Base-by-base conservation (phyloP, 2,797 vertebrate genomes). In the Taeniopygia guttata region DNA sequence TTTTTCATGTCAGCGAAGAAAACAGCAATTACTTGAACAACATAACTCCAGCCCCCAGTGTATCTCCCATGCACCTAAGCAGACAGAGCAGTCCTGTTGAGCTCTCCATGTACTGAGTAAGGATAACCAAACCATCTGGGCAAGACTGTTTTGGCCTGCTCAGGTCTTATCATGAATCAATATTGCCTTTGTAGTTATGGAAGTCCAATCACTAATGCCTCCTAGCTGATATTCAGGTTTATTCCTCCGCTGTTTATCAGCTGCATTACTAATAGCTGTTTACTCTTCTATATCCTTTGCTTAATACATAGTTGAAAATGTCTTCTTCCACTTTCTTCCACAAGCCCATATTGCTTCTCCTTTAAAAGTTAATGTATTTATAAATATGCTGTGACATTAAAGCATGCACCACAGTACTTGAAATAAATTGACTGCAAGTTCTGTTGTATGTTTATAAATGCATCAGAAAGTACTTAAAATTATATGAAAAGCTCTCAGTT, bases 401-500 rank as follows among this genome's bases (percentile, higher is more conserved):
- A 89, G 16, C 80, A 40, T 34, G 46, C 32, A 74, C 36, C 42
- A 49, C 14, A 29, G 45, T 70, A n/a, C 67, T 87, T 87, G 75
- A 90, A 89, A 60, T 64, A 51, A 94, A 87, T 82, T 86, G 87
- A 80, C 93, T 89, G 73, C 45, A 79, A 87, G 55, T 34, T 92
- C 72, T 78, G 62, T 79, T 91, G 18, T 52, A 32, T 83, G 75
- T 70, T 89, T 91, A 77, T 77, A 96, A 96, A 93, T 90, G 70
- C 56, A 91, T 67, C n/a, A 92, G 40, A 84, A 93, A 96, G 79
- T 84, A 91, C 45, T 94, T 92, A 96, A 93, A 96, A 94, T 94
- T 76, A 79, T 51, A 90, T 89, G 63, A 94, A 89, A 93, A 87
- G 43, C 81, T 76, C 75, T 94, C 72, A n/a, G 79, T 85, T 84